Evolutionary conservation across 2,797 vertebrate species (phyloP).

Genomic region (Petrocephalus sullivani): DNA sequence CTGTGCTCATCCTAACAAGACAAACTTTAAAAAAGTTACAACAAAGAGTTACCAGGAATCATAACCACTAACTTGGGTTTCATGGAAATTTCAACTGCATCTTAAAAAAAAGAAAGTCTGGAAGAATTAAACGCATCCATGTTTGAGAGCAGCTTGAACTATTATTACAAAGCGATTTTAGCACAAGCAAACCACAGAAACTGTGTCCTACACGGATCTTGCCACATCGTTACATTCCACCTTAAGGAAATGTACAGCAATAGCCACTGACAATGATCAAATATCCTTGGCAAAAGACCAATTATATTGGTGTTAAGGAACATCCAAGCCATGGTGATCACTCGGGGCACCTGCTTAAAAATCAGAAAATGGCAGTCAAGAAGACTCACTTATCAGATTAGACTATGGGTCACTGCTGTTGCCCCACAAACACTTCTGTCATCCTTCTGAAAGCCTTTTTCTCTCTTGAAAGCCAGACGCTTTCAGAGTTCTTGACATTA

Average conservation of each 20-base stretch:
- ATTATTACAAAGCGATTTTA: not conserved
- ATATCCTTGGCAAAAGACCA: constrained; percentile 13
- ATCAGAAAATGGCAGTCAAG: constrained; percentile 15
- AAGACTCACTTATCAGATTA: constrained; percentile 20
- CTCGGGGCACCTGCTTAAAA: constrained; percentile 25
- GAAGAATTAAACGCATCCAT: constrained; percentile 11
- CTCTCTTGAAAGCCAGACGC: constrained; percentile 10
- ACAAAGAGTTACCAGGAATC: constrained; percentile 7
- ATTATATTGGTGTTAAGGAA: not conserved
- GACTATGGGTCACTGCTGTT: constrained; percentile 16
- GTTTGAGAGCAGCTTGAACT: constrained; percentile 12
- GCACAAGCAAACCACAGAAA: not conserved
- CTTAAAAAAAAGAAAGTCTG: not conserved
- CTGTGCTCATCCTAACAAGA: constrained; percentile 14
- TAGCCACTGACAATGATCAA: constrained; percentile 8
- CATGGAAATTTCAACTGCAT: constrained; percentile 10
- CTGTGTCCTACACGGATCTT: not conserved
- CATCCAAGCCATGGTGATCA: not conserved
- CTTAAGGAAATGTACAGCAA: not conserved
- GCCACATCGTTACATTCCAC: not conserved
- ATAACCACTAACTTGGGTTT: not conserved
- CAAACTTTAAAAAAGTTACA: constrained; percentile 23
- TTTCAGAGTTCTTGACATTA: constrained; percentile 26
- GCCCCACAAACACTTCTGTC: not conserved
- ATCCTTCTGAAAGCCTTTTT: constrained; percentile 15